Evolutionary conservation across 1,140 invertebrate species (phyloP).

Genomic region (Alviniconcha marisindica): DNA sequence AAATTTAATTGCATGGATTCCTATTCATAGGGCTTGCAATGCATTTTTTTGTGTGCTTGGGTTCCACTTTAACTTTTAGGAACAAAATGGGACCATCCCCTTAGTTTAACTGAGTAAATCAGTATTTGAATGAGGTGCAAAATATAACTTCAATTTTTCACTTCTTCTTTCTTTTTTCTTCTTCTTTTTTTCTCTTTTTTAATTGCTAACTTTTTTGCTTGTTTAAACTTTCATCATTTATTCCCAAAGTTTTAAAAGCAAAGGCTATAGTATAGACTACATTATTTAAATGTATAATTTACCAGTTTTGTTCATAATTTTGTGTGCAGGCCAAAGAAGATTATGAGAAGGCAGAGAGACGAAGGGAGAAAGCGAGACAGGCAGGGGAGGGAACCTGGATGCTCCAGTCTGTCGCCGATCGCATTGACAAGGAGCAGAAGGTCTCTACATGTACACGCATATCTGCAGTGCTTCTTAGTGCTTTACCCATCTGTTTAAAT

Average conservation of each 20-base stretch:
- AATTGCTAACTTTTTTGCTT: neutral
- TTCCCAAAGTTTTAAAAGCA: neutral
- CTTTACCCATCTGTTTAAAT: neutral
- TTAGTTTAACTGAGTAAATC: too few relatives aligned
- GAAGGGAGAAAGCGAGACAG: slow-evolving; percentile 61
- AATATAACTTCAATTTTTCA: too few relatives aligned
- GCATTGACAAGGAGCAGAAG: slow-evolving; percentile 64
- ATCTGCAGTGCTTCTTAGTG: neutral
- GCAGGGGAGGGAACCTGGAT: slow-evolving; percentile 73
- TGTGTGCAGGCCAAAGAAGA: slow-evolving; percentile 64
- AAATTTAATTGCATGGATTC: too few relatives aligned
- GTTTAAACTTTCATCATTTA: neutral
- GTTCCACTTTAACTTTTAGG: too few relatives aligned
- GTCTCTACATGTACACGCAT: too few relatives aligned
- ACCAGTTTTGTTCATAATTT: neutral
- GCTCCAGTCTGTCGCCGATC: slow-evolving; percentile 64
- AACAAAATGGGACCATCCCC: too few relatives aligned
- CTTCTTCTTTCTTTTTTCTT: too few relatives aligned
- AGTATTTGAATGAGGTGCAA: too few relatives aligned
- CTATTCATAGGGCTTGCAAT: too few relatives aligned
- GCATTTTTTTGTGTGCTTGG: too few relatives aligned
- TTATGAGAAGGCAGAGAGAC: slow-evolving; percentile 68
- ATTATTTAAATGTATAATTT: neutral
- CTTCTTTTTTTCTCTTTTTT: neutral
- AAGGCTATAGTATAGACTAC: neutral